Evolutionary conservation across 2,888 invertebrate genomes (phyloP).

Genomic region (Euphydryas editha): DNA sequence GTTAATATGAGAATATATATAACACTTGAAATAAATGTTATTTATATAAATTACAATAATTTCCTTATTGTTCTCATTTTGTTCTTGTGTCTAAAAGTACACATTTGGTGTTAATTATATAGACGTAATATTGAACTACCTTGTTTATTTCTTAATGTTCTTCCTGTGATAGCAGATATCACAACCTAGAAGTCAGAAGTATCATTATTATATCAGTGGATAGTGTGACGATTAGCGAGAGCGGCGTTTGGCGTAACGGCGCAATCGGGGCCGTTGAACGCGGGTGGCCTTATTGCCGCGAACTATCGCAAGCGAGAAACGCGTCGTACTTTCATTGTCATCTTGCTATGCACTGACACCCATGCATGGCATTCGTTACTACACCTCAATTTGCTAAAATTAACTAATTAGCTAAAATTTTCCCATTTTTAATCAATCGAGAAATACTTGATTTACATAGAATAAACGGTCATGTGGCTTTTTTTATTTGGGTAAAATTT

Average conservation of each 20-base stretch:
- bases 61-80: too few species aligned
- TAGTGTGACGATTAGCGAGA: conserved; percentile 48
- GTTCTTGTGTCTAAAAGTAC: too few species aligned
- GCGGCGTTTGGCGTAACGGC: conserved; percentile 64
- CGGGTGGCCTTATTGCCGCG: conserved; percentile 77
- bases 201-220: conserved; percentile 35
- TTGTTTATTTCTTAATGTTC: not conserved
- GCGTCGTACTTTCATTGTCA: conserved; percentile 81
- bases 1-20: too few species aligned
- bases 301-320: conserved; percentile 80
- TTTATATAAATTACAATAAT: too few species aligned
- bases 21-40: too few species aligned
- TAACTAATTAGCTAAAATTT: not conserved
- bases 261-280: conserved; percentile 79
- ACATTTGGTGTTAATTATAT: too few species aligned
- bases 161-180: not conserved
- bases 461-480: not conserved
- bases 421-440: not conserved
- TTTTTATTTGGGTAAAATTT: not conserved
- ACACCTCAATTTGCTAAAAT: not conserved
- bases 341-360: conserved; percentile 61
- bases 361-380: conserved; percentile 26
- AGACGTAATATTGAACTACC: too few species aligned
- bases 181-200: conserved; percentile 17
- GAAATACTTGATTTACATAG: not conserved